Evolutionary conservation across 2,888 invertebrate species (phyloP).

Genomic region (Epinotia brunnichana): DNA sequence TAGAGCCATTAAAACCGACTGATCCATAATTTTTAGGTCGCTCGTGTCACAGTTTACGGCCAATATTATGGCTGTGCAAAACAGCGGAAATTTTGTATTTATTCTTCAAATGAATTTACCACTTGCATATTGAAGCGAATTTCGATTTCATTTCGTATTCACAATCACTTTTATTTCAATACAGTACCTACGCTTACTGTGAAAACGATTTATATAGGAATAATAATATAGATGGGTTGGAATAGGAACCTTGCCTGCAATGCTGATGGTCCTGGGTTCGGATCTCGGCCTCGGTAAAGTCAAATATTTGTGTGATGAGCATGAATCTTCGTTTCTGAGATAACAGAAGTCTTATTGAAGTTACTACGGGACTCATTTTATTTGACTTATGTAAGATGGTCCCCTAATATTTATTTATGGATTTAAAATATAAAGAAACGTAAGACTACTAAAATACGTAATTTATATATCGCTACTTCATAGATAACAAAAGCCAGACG

Average conservation of each 20-base stretch:
- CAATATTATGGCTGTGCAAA: conserved; percentile 17
- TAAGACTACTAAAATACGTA: background rate
- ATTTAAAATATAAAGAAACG: background rate
- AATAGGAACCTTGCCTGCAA: no score
- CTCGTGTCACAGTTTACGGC: conserved; percentile 30
- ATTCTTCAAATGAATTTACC: conserved; percentile 24
- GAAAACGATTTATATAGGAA: background rate
- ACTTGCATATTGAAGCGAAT: conserved; percentile 7
- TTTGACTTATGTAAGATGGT: no score
- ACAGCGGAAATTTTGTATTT: conserved; percentile 5
- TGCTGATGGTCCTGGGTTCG: no score
- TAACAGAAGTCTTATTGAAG: no score
- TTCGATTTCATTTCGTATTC: background rate
- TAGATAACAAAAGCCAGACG: conserved; percentile 31
- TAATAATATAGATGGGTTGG: no score
- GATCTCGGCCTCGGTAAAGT: no score
- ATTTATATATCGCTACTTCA: background rate
- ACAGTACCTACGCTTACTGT: background rate
- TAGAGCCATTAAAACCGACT: conserved; percentile 30
- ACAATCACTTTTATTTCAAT: background rate
- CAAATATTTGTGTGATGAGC: no score
- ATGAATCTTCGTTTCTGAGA: no score
- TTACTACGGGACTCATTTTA: no score
- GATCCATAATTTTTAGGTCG: conserved; percentile 34
- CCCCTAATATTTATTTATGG: no score